These are phyloP conservation scores for Stenchaetothrips biformis DNA, from an alignment of 2,888 invertebrate species.

Conservation along the genomic window DNA sequence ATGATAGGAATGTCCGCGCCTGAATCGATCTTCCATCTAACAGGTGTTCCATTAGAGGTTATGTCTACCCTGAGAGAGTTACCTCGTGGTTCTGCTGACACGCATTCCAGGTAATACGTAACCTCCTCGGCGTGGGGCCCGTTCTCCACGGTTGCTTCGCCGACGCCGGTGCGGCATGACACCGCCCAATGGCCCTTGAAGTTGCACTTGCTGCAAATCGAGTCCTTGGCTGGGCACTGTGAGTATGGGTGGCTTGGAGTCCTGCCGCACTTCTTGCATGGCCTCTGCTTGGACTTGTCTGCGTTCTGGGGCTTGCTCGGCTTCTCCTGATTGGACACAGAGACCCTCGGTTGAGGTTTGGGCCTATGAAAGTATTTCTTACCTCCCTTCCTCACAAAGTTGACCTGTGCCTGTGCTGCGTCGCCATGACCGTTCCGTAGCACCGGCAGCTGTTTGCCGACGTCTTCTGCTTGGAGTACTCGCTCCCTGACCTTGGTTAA, in stretches of 20 bases:
- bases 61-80: neutral
- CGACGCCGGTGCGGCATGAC: neutral
- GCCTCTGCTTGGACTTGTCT: neutral
- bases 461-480: neutral
- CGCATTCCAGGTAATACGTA: neutral
- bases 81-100: neutral
- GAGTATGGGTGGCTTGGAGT: neutral
- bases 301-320: too few species aligned
- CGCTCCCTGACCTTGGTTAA: neutral
- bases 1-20: neutral
- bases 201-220: neutral
- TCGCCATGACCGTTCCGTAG: neutral
- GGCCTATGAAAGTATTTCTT: too few species aligned
- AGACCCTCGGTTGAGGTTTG: neutral
- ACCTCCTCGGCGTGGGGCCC: neutral
- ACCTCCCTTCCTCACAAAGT: neutral
- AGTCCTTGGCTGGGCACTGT: neutral
- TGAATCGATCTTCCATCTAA: neutral
- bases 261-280: neutral
- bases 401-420: neutral
- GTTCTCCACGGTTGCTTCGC: neutral
- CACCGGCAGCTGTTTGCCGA: neutral
- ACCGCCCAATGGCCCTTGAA: neutral
- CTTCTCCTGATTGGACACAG: neutral
- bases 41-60: neutral